These are phyloP conservation scores for Chrysopa pallens DNA, from an alignment of 1,140 invertebrate genomes.

Conservation along the genomic window DNA sequence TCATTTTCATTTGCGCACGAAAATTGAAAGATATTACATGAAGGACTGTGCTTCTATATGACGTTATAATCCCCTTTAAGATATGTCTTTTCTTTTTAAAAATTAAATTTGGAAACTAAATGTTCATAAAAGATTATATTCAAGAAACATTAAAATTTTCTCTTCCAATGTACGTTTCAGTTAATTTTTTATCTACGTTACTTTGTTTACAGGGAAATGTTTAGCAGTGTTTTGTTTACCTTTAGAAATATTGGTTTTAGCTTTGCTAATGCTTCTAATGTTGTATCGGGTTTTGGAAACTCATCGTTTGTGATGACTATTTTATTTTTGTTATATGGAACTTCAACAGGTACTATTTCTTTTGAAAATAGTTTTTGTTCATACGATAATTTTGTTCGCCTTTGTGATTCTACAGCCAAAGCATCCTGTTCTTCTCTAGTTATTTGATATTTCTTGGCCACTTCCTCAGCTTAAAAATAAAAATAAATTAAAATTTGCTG, in stretches of 20 bases:
- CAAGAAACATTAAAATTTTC: too few relatives aligned
- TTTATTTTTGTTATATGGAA: slow-evolving; percentile 29
- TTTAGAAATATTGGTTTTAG: slow-evolving; percentile 43
- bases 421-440: slow-evolving; percentile 56
- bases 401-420: slow-evolving; percentile 55
- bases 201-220: too few relatives aligned
- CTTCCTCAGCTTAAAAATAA: slow-evolving; percentile 48
- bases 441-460: slow-evolving; percentile 50
- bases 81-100: too few relatives aligned
- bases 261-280: slow-evolving; percentile 35
- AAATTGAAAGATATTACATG: too few relatives aligned
- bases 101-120: too few relatives aligned
- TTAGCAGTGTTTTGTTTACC: slow-evolving; percentile 23
- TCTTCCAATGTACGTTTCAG: too few relatives aligned
- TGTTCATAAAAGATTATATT: too few relatives aligned
- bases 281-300: slow-evolving; percentile 41
- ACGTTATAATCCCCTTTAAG: too few relatives aligned
- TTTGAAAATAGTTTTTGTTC: slow-evolving; percentile 43
- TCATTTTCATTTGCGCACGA: too few relatives aligned
- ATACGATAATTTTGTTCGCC: slow-evolving; percentile 43
- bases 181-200: too few relatives aligned
- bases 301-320: slow-evolving; percentile 42
- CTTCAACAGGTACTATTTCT: slow-evolving; percentile 47
- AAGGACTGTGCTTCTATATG: too few relatives aligned
- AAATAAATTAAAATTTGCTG: too few relatives aligned